phyloP scores from a whole-genome alignment of 2,888 invertebrate species.

The Corbicula japonica region DNA sequence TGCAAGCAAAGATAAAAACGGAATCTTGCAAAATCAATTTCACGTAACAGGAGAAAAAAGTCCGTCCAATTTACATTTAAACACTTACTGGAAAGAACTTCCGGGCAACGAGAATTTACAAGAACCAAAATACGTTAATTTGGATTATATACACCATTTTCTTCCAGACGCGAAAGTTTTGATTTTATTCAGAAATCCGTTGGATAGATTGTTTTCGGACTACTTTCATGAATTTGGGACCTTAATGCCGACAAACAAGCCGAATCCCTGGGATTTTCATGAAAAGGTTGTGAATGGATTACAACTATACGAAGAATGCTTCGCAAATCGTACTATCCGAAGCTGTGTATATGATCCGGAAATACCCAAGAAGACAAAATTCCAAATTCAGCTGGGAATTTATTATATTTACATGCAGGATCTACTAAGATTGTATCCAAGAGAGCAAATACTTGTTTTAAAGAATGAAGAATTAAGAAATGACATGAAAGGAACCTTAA shows the following conservation, averaged over 20 bases:
- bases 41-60: slow-evolving; percentile 21
- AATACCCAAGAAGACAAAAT: not conserved
- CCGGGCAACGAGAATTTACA: slow-evolving; percentile 32
- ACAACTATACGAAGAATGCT: slow-evolving; percentile 37
- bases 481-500: not conserved
- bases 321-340: slow-evolving; percentile 25
- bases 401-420: slow-evolving; percentile 37
- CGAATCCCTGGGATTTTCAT: slow-evolving; percentile 46
- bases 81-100: slow-evolving; percentile 25
- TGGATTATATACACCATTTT: slow-evolving; percentile 37
- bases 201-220: slow-evolving; percentile 52
- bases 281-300: slow-evolving; percentile 16
- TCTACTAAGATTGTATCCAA: slow-evolving; percentile 11
- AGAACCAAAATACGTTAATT: slow-evolving; percentile 34
- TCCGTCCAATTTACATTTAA: slow-evolving; percentile 39
- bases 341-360: slow-evolving; percentile 28
- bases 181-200: slow-evolving; percentile 35
- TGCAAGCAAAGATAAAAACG: not conserved
- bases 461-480: slow-evolving; percentile 9
- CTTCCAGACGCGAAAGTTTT: slow-evolving; percentile 25
- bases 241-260: not conserved
- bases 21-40: not conserved
- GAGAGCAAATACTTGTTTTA: slow-evolving; percentile 10
- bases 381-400: slow-evolving; percentile 38
- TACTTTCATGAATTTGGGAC: slow-evolving; percentile 40